Percentiles rank a stretch among this genome's conserved stretches.
phyloP scores from a whole-genome alignment of 1,140 invertebrate genomes.

The Drosophila varians region DNA sequence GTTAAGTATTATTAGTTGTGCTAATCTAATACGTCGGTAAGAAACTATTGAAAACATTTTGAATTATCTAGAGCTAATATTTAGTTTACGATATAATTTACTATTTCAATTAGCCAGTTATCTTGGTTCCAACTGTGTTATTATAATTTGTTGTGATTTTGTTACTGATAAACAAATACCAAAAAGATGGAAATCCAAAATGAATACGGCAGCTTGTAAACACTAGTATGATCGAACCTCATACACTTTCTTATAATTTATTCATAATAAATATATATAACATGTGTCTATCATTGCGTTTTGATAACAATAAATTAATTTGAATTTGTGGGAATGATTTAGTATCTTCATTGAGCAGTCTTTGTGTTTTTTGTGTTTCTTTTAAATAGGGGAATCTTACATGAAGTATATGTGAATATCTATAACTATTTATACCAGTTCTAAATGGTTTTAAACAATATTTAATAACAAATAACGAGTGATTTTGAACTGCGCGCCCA shows the following conservation, averaged over 20 bases:
- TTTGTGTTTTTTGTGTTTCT: too few species aligned
- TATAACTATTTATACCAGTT: too few species aligned
- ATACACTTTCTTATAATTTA: constrained; percentile 30
- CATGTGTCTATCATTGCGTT: constrained; percentile 40
- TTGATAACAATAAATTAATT: too few species aligned
- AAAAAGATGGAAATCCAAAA: constrained; percentile 31
- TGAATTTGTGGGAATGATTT: too few species aligned
- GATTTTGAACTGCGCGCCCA: constrained; percentile 48
- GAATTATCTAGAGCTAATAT: neutral
- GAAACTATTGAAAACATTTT: constrained; percentile 11
- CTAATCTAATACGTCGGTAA: constrained; percentile 4
- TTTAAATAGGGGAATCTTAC: too few species aligned
- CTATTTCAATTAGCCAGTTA: constrained; percentile 49
- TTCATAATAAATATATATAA: constrained; percentile 49
- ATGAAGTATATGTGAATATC: too few species aligned
- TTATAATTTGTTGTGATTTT: constrained; percentile 74
- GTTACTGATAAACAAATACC: constrained; percentile 40
- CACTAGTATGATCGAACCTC: constrained; percentile 1
- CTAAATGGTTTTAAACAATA: too few species aligned
- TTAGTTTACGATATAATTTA: constrained; percentile 38
- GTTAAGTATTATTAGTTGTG: constrained; percentile 39
- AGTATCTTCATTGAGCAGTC: too few species aligned
- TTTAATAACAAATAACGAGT: neutral
- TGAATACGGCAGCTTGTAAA: constrained; percentile 45
- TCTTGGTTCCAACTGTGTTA: constrained; percentile 58